Conservation (phyloP, 2,888 invertebrate species). For the Polyommatus iphigenia region DNA sequence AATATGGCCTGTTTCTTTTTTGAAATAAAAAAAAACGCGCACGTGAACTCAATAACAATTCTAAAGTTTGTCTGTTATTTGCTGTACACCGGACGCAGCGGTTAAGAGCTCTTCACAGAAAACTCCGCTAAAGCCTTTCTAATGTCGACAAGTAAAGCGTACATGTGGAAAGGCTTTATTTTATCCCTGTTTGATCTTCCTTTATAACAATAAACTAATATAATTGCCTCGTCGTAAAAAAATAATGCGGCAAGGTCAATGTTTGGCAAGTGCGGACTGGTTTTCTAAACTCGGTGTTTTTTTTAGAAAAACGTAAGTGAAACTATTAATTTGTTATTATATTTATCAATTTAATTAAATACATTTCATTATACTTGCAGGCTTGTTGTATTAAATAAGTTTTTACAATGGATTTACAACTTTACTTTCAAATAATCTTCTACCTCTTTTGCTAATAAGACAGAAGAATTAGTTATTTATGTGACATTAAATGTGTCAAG, state of each 20-base stretch:
- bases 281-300: too few relatives aligned
- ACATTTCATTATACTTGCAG: too few relatives aligned
- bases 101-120: constrained; percentile 19
- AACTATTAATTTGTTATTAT: too few relatives aligned
- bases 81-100: constrained; percentile 35
- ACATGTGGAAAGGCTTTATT: neutral
- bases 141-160: neutral
- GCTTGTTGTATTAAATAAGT: too few relatives aligned
- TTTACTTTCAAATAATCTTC: too few relatives aligned
- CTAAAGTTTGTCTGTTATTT: constrained; percentile 53
- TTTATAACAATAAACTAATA: neutral
- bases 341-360: too few relatives aligned
- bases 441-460: too few relatives aligned
- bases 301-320: too few relatives aligned
- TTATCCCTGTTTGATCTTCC: neutral
- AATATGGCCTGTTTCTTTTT: neutral
- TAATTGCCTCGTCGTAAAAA: neutral
- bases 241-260: neutral
- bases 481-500: too few relatives aligned
- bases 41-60: constrained; percentile 41
- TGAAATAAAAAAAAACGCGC: constrained; percentile 39
- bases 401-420: too few relatives aligned
- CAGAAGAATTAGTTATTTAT: too few relatives aligned
- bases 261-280: too few relatives aligned
- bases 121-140: constrained; percentile 25